These are phyloP conservation scores for Loripinus fragilis DNA, from an alignment of 2,888 invertebrate genomes.

Conservation along the genomic window DNA sequence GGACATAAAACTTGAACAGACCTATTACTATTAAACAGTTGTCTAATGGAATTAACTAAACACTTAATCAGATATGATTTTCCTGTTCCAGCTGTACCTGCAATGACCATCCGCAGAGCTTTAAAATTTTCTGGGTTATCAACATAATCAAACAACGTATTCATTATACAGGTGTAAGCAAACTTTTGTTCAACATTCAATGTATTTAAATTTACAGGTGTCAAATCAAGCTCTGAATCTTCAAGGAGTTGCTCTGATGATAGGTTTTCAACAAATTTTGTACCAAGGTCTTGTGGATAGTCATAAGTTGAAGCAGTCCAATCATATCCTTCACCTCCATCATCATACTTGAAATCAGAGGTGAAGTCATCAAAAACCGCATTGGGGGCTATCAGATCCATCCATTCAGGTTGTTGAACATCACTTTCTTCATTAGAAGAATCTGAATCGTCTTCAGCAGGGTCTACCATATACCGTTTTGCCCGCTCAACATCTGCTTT, in stretches of 20 bases:
- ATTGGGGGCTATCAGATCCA: not conserved
- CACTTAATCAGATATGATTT: slow-evolving; percentile 58
- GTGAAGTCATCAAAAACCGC: not conserved
- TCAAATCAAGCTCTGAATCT: not conserved
- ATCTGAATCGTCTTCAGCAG: not conserved
- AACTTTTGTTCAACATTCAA: not conserved
- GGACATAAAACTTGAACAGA: slow-evolving; percentile 59
- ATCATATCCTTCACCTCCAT: not conserved
- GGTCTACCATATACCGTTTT: not conserved
- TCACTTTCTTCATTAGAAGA: not conserved
- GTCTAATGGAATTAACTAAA: slow-evolving; percentile 45
- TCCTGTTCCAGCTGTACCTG: slow-evolving; percentile 58
- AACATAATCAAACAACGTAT: not conserved
- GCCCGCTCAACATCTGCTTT: not conserved
- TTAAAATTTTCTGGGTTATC: slow-evolving; percentile 23
- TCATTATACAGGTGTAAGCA: not conserved
- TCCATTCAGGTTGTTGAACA: not conserved
- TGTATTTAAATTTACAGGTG: not conserved
- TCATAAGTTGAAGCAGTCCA: not conserved
- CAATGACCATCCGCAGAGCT: slow-evolving; percentile 50
- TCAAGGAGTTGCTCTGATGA: not conserved
- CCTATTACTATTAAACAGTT: slow-evolving; percentile 41
- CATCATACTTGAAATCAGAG: not conserved
- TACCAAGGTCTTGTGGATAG: not conserved
- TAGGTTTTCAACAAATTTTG: not conserved